These are phyloP conservation scores for Psammodynastes pulverulentus DNA, from an alignment of 2,113 vertebrate genomes.

Conservation along the genomic window DNA sequence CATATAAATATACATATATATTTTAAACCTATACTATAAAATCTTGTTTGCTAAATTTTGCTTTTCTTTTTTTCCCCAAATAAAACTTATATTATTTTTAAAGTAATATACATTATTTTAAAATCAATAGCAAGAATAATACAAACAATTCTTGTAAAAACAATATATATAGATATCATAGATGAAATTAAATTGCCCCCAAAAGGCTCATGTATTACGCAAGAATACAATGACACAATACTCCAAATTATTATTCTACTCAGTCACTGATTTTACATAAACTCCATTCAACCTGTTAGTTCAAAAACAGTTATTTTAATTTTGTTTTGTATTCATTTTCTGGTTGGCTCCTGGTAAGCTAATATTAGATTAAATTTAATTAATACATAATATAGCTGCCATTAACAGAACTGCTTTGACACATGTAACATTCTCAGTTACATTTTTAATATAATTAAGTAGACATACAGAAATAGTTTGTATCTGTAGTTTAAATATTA, in stretches of 20 bases:
- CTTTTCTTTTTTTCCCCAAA: background rate
- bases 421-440: background rate
- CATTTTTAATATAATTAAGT: background rate
- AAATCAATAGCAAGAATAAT: background rate
- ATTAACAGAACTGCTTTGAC: background rate
- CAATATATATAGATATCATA: background rate
- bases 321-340: background rate
- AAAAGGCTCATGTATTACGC: background rate
- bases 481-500: background rate
- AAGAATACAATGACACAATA: background rate
- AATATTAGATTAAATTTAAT: background rate
- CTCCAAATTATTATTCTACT: background rate
- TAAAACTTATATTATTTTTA: background rate
- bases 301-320: background rate
- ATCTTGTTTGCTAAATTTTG: background rate
- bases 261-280: background rate
- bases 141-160: background rate
- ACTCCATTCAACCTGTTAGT: background rate
- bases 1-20: too few relatives aligned
- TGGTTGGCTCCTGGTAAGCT: background rate
- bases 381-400: background rate
- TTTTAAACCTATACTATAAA: background rate
- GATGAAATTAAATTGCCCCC: background rate
- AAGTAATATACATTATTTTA: background rate
- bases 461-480: background rate